A percentile compares a stretch with the other conserved stretches of the same genome.
These are phyloP conservation scores for Copidosoma aretas DNA, from an alignment of 2,888 invertebrate species.

Conservation along the genomic window DNA sequence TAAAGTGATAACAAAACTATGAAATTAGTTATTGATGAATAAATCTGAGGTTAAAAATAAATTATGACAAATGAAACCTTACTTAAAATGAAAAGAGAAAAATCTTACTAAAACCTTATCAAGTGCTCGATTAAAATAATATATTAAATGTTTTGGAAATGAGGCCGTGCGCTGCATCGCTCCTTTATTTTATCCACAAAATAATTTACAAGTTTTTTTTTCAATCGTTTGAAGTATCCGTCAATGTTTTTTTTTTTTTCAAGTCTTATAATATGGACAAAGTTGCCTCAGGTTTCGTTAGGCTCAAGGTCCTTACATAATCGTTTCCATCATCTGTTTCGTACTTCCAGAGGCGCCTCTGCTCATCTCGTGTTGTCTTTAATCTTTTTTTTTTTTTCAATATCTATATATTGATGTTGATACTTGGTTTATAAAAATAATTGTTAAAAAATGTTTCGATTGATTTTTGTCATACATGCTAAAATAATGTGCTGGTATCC, in stretches of 20 bases:
- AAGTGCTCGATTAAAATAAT: no score
- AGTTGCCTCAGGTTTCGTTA: slow-evolving; percentile 55
- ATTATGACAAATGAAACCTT: background rate
- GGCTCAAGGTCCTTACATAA: slow-evolving; percentile 42
- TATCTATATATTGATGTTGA: no score
- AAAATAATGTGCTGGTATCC: background rate
- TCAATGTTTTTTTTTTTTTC: slow-evolving; percentile 48
- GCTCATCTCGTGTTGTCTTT: slow-evolving; percentile 17
- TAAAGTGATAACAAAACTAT: no score
- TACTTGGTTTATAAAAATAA: background rate
- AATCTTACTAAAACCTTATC: background rate
- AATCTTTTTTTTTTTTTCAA: background rate
- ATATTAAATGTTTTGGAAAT: background rate
- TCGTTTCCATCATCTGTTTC: slow-evolving; percentile 12
- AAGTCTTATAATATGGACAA: slow-evolving; percentile 63
- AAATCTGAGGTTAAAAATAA: no score
- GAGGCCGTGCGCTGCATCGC: slow-evolving; percentile 24
- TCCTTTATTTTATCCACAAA: slow-evolving; percentile 51
- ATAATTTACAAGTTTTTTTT: slow-evolving; percentile 56
- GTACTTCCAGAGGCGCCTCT: slow-evolving; percentile 33
- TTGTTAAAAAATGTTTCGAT: slow-evolving; percentile 1
- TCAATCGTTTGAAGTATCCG: slow-evolving; percentile 58
- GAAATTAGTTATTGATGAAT: no score
- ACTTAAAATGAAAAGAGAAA: slow-evolving; percentile 9
- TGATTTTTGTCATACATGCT: slow-evolving; percentile 8